These are phyloP conservation scores for Eupithecia dodoneata DNA, from an alignment of 2,888 invertebrate genomes.

Conservation along the genomic window DNA sequence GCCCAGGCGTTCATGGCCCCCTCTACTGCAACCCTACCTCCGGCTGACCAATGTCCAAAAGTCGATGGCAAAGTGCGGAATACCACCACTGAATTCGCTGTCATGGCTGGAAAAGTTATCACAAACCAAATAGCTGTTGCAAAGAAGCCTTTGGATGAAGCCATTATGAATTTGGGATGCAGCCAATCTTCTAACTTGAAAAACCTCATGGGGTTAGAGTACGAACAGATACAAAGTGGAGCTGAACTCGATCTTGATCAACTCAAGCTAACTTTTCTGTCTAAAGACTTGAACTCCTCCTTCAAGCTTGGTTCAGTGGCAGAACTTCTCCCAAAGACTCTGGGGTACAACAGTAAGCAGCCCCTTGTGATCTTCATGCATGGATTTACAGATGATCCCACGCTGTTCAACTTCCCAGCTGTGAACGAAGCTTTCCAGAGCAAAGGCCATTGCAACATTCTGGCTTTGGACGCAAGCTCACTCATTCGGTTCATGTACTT, in stretches of 20 bases:
- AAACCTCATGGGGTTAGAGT: slow-evolving; percentile 21
- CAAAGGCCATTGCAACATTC: slow-evolving; percentile 60
- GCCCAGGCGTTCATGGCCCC: slow-evolving; percentile 25
- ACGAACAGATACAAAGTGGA: slow-evolving; percentile 54
- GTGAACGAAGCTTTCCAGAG: slow-evolving; percentile 48
- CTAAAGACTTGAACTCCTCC: slow-evolving; percentile 49
- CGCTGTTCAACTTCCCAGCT: slow-evolving; percentile 55
- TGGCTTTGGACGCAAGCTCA: slow-evolving; percentile 75
- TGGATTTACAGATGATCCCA: slow-evolving; percentile 73
- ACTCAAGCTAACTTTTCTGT: slow-evolving; percentile 55
- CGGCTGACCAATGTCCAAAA: slow-evolving; percentile 8
- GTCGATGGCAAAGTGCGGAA: slow-evolving; percentile 6
- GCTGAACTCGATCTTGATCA: slow-evolving; percentile 57
- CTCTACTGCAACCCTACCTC: neutral
- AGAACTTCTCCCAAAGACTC: slow-evolving; percentile 47
- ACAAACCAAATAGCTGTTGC: slow-evolving; percentile 23
- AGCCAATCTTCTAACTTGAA: slow-evolving; percentile 24
- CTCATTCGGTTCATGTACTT: slow-evolving; percentile 72
- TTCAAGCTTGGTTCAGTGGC: slow-evolving; percentile 60
- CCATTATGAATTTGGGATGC: slow-evolving; percentile 20
- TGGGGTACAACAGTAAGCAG: slow-evolving; percentile 48
- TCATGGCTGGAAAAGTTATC: slow-evolving; percentile 16
- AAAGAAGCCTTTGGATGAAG: slow-evolving; percentile 25
- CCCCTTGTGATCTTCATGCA: slow-evolving; percentile 67
- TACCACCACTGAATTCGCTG: slow-evolving; percentile 1